Evolutionary conservation across 2,888 invertebrate genomes (phyloP).

Genomic region (Amblyteles armatorius): DNA sequence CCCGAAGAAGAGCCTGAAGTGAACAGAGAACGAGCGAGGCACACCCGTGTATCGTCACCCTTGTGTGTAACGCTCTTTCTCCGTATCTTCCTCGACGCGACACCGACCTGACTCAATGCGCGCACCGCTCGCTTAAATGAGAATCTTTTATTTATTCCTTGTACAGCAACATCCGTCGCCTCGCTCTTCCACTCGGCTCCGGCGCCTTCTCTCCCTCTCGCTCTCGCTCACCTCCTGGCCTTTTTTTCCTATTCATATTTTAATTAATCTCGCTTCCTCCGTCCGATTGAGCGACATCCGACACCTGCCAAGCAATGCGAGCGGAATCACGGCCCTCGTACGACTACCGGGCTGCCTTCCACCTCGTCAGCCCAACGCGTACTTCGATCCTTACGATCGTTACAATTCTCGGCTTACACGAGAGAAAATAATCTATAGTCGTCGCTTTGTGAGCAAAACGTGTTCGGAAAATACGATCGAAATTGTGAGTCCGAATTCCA

Average conservation of each 20-base stretch:
- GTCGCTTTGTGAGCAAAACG: background rate
- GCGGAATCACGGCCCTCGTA: slow-evolving; percentile 21
- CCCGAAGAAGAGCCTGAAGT: slow-evolving; percentile 35
- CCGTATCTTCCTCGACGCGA: slow-evolving; percentile 3
- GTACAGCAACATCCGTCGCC: slow-evolving; percentile 66
- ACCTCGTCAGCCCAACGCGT: background rate
- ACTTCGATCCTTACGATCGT: background rate
- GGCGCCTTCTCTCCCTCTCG: background rate
- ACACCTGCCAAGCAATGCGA: slow-evolving; percentile 63
- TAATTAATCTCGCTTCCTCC: slow-evolving; percentile 76
- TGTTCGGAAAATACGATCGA: background rate
- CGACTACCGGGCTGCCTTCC: background rate
- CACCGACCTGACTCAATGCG: slow-evolving; percentile 40
- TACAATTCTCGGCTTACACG: background rate
- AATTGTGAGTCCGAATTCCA: background rate
- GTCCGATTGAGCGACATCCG: slow-evolving; percentile 55
- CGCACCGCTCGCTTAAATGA: slow-evolving; percentile 74
- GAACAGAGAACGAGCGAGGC: slow-evolving; percentile 14
- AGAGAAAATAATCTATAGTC: background rate
- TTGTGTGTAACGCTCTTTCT: slow-evolving; percentile 40
- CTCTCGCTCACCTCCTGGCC: slow-evolving; percentile 29
- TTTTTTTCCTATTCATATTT: slow-evolving; percentile 73
- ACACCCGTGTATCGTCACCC: slow-evolving; percentile 38
- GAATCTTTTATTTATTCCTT: slow-evolving; percentile 79
- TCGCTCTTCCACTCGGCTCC: background rate